Percentiles rank a stretch among this genome's conserved stretches.
Evolutionary conservation across 1,140 invertebrate species (phyloP).

Genomic region (Heliconius hermathena): DNA sequence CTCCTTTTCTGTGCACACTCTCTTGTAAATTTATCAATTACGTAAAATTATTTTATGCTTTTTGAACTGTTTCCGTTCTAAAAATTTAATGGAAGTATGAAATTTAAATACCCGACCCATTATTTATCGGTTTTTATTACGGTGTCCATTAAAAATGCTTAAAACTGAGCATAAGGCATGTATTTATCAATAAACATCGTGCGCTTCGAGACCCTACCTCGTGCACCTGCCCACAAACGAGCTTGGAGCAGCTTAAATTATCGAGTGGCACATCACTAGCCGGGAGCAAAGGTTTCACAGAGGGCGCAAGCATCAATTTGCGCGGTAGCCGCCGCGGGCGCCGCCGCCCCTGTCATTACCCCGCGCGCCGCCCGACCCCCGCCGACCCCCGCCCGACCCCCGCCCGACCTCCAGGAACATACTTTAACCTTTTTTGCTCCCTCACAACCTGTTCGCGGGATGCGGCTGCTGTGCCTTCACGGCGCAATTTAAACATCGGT

Average conservation of each 20-base stretch:
- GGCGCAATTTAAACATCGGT: conserved; percentile 73
- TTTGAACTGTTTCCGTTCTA: background rate
- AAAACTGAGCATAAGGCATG: background rate
- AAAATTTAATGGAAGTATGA: background rate
- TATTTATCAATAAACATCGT: conserved; percentile 21
- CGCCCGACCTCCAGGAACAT: conserved; percentile 65
- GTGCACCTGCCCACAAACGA: conserved; percentile 52
- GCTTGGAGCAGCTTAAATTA: conserved; percentile 60
- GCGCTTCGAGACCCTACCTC: conserved; percentile 34
- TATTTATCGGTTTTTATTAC: background rate
- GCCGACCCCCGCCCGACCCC: conserved; percentile 28
- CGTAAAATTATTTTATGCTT: background rate
- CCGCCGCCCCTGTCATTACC: conserved; percentile 78
- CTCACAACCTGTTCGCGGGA: conserved; percentile 75
- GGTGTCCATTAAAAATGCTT: background rate
- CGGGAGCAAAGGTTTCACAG: conserved; percentile 77
- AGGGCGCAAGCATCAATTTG: conserved; percentile 80
- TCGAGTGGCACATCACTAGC: conserved; percentile 73
- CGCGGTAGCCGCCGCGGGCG: conserved; percentile 77
- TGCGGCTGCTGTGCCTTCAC: conserved; percentile 65
- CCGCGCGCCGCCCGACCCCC: conserved; percentile 46
- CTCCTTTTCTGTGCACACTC: background rate
- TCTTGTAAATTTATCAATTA: background rate
- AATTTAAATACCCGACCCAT: background rate
- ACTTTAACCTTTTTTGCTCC: conserved; percentile 81